Evolutionary conservation across 2,888 invertebrate genomes (phyloP), one percentile per base, ranked within the genome.

Genomic region (Masnerella sp.): DNA sequence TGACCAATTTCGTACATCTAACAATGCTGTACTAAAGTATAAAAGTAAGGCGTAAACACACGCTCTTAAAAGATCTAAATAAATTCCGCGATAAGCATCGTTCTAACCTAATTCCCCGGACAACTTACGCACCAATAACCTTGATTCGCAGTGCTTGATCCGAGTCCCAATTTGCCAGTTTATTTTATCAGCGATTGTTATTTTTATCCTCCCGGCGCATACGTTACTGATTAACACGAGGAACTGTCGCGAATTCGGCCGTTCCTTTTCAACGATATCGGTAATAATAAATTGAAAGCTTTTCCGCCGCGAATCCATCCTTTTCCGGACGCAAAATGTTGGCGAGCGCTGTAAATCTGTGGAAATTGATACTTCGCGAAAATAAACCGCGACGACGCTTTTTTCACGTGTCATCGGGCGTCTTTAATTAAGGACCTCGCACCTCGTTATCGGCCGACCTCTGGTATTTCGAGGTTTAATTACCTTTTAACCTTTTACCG

Each of bases 401-500:
- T 65, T 45, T 36, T 22, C 51, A 42, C 14, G 51, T 58, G 43
- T 42, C 67, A 38, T 30, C 40, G 56, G 45, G 42, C 34, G 30
- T 47, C 52, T 54, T 69, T 49, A 54, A 62, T 62, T 56, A 62
- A 69, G 40, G 9, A 17, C 30, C 34, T 68, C 36, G 49, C 58
- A 58, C 47, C 17, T 38, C 61, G 40, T 69, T 69, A 56, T 36
- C 34, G 12, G 9, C 25, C 25, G 43, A 68, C 68, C 68, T 14
- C 28, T 45, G 54, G 11, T 20, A 32, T 69, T 62, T 47, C 45
- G 54, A 9, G 28, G 61, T 69, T 69, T 62, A 56, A 70, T 56
- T 70, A 56, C 62, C 62, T 58, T 49, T 64, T 51, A 70, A 70
- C 70, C 58, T 71, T 62, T 70, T 22, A 15, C 22, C 61, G 22